Percentiles rank a stretch among this genome's conserved stretches.
These are phyloP conservation scores for Ictalurus furcatus DNA, from an alignment of 2,113 vertebrate genomes.

Conservation along the genomic window DNA sequence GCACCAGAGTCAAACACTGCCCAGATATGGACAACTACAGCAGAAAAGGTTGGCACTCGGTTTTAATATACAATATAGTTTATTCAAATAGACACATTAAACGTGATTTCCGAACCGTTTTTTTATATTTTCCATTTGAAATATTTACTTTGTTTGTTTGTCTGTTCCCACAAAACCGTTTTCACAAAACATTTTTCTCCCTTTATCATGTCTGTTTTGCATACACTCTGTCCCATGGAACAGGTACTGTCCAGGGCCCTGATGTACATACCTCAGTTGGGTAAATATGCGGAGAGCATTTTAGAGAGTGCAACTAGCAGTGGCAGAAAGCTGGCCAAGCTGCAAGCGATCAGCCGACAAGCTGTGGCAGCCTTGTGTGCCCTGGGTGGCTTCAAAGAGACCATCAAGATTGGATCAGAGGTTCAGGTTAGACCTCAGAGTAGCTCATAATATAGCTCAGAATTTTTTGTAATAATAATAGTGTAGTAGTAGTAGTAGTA, in stretches of 20 bases:
- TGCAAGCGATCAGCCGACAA: slow-evolving; percentile 93
- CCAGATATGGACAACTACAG: slow-evolving; percentile 97
- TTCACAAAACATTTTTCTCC: neutral
- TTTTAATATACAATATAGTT: neutral
- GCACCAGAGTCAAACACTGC: slow-evolving; percentile 95
- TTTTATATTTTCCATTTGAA: neutral
- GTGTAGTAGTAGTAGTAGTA: neutral
- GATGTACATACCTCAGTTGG: slow-evolving; percentile 97
- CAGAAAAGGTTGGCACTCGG: slow-evolving; percentile 81
- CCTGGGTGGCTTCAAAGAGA: slow-evolving; percentile 97
- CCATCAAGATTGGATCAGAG: slow-evolving; percentile 98
- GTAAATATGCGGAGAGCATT: slow-evolving; percentile 95
- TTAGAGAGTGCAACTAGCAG: slow-evolving; percentile 93
- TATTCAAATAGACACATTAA: neutral
- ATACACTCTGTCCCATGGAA: neutral
- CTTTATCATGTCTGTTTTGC: neutral
- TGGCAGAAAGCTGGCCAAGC: slow-evolving; percentile 89
- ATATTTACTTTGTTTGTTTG: neutral
- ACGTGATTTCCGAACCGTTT: neutral
- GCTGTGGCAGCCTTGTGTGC: slow-evolving; percentile 95
- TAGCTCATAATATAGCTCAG: neutral
- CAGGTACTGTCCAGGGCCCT: slow-evolving; percentile 93
- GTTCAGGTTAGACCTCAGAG: slow-evolving; percentile 82
- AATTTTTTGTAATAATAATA: neutral
- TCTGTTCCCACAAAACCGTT: neutral